These are phyloP conservation scores for Plutella xylostella DNA, from an alignment of 2,888 invertebrate genomes.

Conservation along the genomic window DNA sequence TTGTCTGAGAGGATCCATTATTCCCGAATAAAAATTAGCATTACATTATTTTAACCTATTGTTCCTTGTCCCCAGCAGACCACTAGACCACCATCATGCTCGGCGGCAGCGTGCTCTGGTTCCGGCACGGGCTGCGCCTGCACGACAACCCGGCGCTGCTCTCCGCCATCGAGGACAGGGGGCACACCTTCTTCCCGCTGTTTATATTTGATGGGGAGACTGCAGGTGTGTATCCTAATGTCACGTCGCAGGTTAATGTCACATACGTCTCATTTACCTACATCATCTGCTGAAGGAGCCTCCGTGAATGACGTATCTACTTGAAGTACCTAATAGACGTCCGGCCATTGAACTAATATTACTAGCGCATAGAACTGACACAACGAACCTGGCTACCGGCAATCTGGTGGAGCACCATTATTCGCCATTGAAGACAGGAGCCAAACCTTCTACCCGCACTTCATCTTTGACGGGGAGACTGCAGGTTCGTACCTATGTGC, in stretches of 20 bases:
- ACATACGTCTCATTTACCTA: too few relatives aligned
- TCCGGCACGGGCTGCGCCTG: constrained; percentile 76
- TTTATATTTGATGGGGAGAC: constrained; percentile 83
- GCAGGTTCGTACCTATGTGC: constrained; percentile 72
- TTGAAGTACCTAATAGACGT: too few relatives aligned
- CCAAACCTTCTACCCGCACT: constrained; percentile 70
- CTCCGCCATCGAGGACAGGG: constrained; percentile 55
- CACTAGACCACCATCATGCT: neutral
- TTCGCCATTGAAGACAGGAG: constrained; percentile 55
- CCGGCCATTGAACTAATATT: too few relatives aligned
- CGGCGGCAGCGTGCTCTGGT: constrained; percentile 74
- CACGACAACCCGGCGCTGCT: constrained; percentile 78
- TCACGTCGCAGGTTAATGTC: too few relatives aligned
- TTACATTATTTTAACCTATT: too few relatives aligned
- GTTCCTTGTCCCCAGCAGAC: too few relatives aligned
- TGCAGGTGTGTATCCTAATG: constrained; percentile 74
- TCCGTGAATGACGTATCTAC: too few relatives aligned
- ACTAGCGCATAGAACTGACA: too few relatives aligned
- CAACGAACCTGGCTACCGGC: too few relatives aligned
- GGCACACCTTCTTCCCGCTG: constrained; percentile 67
- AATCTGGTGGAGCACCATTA: constrained; percentile 74
- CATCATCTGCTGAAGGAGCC: too few relatives aligned
- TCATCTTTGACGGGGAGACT: constrained; percentile 81
- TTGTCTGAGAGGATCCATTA: too few relatives aligned
- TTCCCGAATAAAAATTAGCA: too few relatives aligned